Evolutionary conservation across 2,113 vertebrate genomes (phyloP).

Genomic region (Orientallactaga bullata): DNA sequence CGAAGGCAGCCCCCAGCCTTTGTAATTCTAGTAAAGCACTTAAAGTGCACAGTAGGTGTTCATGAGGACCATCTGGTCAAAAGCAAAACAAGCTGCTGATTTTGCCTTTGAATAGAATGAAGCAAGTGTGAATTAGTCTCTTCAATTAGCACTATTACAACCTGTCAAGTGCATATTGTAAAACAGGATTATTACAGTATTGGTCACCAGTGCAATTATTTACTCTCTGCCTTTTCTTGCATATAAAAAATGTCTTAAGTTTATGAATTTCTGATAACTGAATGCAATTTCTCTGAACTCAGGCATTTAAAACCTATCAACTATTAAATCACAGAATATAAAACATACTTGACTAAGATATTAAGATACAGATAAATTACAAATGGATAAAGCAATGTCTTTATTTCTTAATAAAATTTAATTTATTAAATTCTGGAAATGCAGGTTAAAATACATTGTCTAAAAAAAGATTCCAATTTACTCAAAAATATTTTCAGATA

Average conservation of each 20-base stretch:
- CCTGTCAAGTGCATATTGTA: constrained; percentile 95
- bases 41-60: constrained; percentile 99
- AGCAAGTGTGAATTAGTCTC: constrained; percentile 98
- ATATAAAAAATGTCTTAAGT: constrained; percentile 90
- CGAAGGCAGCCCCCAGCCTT: constrained; percentile 95
- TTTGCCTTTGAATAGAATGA: constrained; percentile 92
- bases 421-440: constrained; percentile 76
- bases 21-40: constrained; percentile 99
- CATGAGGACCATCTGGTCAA: constrained; percentile 99
- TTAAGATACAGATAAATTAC: constrained; percentile 77
- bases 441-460: background rate
- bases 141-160: constrained; percentile 99
- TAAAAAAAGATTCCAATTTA: constrained; percentile 48
- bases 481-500: constrained; percentile 44
- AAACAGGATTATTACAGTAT: constrained; percentile 96
- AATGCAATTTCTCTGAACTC: constrained; percentile 85
- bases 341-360: constrained; percentile 77
- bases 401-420: constrained; percentile 73
- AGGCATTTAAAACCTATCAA: constrained; percentile 81
- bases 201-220: constrained; percentile 93
- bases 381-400: constrained; percentile 69
- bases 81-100: constrained; percentile 95
- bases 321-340: constrained; percentile 83
- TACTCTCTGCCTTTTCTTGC: constrained; percentile 92
- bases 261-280: constrained; percentile 89